Conservation (phyloP, 2,113 vertebrate species). For the Thryonomys swinderianus region DNA sequence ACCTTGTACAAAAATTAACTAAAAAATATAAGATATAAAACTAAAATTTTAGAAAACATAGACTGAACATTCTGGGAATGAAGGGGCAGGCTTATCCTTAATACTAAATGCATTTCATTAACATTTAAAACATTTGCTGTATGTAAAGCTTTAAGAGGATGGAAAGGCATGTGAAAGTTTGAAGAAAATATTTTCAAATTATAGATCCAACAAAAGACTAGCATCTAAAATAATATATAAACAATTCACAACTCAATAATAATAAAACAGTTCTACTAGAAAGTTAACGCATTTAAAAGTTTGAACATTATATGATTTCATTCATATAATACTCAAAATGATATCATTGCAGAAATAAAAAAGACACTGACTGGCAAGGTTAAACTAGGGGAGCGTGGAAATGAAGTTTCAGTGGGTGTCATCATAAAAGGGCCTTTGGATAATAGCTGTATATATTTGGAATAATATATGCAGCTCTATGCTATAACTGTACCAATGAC, state of each 20-base stretch:
- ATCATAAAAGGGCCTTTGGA: too few species aligned
- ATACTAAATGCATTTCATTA: not conserved
- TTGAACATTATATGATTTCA: not conserved
- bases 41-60: not conserved
- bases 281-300: not conserved
- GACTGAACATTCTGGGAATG: not conserved
- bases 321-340: not conserved
- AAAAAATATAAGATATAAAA: not conserved
- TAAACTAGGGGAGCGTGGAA: not conserved
- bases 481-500: not conserved
- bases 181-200: slow-evolving; percentile 26
- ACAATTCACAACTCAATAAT: slow-evolving; percentile 28
- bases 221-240: not conserved
- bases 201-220: not conserved
- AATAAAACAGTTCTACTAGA: not conserved
- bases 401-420: not conserved
- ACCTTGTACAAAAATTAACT: not conserved
- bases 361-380: not conserved
- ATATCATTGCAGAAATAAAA: not conserved
- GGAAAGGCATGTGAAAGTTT: not conserved
- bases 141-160: not conserved
- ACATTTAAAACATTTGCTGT: not conserved
- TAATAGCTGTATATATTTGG: too few species aligned
- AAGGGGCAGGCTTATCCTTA: not conserved
- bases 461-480: too few species aligned